Percentiles rank a stretch among this genome's conserved stretches.
phyloP scores from a whole-genome alignment of 2,797 vertebrate species.

The Esox masquinongy region DNA sequence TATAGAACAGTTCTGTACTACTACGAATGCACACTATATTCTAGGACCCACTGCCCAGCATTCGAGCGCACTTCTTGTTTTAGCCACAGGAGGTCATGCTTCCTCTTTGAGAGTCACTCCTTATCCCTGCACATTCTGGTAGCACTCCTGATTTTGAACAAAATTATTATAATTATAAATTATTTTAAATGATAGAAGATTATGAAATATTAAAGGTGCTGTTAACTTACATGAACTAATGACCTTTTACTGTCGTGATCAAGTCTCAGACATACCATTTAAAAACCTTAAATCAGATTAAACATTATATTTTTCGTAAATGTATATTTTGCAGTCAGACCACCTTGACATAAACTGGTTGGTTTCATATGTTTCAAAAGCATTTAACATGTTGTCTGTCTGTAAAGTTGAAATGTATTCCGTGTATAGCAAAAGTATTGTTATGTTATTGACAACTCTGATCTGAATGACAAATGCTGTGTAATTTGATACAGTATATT shows the following conservation, averaged over 20 bases:
- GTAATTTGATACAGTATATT: constrained; percentile 54
- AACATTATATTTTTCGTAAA: constrained; percentile 73
- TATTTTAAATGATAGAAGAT: constrained; percentile 38
- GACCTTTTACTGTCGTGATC: constrained; percentile 46
- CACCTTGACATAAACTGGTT: constrained; percentile 55
- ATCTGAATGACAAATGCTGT: constrained; percentile 47
- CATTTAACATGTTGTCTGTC: constrained; percentile 47
- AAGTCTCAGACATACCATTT: constrained; percentile 48
- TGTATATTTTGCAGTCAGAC: constrained; percentile 71
- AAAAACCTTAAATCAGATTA: constrained; percentile 52
- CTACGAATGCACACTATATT: constrained; percentile 39
- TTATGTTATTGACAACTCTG: constrained; percentile 53
- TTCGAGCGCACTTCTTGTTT: constrained; percentile 46
- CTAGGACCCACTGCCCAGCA: constrained; percentile 28
- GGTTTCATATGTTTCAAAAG: constrained; percentile 52
- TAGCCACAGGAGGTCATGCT: constrained; percentile 32
- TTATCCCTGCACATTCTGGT: constrained; percentile 35
- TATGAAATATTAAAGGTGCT: constrained; percentile 45
- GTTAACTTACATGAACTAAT: constrained; percentile 40
- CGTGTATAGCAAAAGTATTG: constrained; percentile 29
- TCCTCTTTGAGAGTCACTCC: constrained; percentile 38
- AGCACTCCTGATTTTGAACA: constrained; percentile 31
- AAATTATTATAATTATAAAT: constrained; percentile 45
- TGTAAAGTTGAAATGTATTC: constrained; percentile 58
- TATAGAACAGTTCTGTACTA: constrained; percentile 42